A percentile compares a stretch with the other conserved stretches of the same genome.
Conservation (phyloP, 1,140 invertebrate genomes). For the roundworm (Caenorhabditis elegans) region WBcel235 BX284603.4:4174501-4175000, state of each 20-base stretch:
- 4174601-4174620: not conserved
- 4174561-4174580: not conserved
- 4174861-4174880: not conserved
- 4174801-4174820: not conserved
- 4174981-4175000: too few relatives aligned
- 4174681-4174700: not conserved
- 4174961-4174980: too few relatives aligned
- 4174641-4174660: slow-evolving; percentile 1
- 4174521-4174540: not conserved
- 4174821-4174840: not conserved
- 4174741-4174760: too few relatives aligned
- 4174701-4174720: not conserved
- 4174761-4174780: too few relatives aligned
- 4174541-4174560: not conserved
- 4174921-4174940: too few relatives aligned
- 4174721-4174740: not conserved
- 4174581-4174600: slow-evolving; percentile 5
- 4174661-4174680: not conserved
- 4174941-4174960: too few relatives aligned
- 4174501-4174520: not conserved
- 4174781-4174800: not conserved
- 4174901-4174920: not conserved
- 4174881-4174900: not conserved
- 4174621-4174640: not conserved
- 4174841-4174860: not conserved